Percentiles rank a stretch among this genome's conserved stretches.
Conservation (phyloP, 30 jellyfish, hydroid and myxozoan species). For the Cassiopea andromeda region DNA sequence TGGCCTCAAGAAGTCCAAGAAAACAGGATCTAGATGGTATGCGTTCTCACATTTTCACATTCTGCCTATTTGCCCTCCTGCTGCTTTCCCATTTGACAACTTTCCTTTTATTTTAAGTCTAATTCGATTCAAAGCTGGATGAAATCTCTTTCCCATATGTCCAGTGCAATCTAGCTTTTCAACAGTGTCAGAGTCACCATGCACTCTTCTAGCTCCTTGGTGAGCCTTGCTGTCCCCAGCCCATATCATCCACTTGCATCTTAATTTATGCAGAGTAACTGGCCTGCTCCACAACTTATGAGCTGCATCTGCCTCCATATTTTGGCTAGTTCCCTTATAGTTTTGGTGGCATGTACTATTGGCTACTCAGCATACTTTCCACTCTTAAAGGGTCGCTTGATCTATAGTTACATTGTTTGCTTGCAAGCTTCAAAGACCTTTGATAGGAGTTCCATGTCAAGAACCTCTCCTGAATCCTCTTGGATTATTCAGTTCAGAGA, state of each 20-base stretch:
- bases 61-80: slow-evolving; percentile 36
- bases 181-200: slow-evolving; percentile 19
- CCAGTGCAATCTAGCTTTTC: slow-evolving; percentile 35
- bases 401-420: neutral
- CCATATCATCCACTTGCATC: slow-evolving; percentile 16
- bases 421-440: slow-evolving; percentile 25
- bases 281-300: slow-evolving; percentile 24
- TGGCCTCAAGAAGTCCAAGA: slow-evolving; percentile 10
- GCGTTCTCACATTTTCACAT: slow-evolving; percentile 24
- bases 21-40: slow-evolving; percentile 22
- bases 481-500: too few relatives aligned
- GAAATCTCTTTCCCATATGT: slow-evolving; percentile 28
- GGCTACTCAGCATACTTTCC: slow-evolving; percentile 2
- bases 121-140: slow-evolving; percentile 1
- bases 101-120: slow-evolving; percentile 33
- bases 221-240: slow-evolving; percentile 39
- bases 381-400: neutral
- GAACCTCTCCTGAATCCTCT: slow-evolving; percentile 39
- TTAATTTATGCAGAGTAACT: neutral
- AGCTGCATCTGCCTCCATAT: slow-evolving; percentile 32
- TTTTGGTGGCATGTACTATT: slow-evolving; percentile 13
- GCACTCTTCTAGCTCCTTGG: neutral
- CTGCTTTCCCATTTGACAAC: slow-evolving; percentile 35
- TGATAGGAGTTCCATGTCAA: slow-evolving; percentile 6
- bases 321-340: slow-evolving; percentile 17